Base-by-base conservation (phyloP, 1,140 invertebrate genomes). In the Geopemphigus sp. region DNA sequence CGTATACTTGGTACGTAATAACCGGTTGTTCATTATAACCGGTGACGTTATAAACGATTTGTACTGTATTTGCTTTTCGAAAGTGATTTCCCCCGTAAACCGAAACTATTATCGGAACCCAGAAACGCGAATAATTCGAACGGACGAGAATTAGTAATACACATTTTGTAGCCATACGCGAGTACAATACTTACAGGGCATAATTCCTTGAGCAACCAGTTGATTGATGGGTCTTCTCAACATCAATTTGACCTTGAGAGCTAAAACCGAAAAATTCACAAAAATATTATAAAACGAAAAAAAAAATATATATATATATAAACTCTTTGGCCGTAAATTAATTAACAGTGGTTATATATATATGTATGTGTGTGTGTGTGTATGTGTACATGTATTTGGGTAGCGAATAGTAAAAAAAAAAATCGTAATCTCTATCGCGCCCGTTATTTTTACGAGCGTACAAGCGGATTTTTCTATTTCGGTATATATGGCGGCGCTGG, bases 161-260 rank as follows among this genome's bases (percentile, higher is more conserved):
- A n/a, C n/a, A n/a, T n/a, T n/a, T n/a, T n/a, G n/a, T n/a, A n/a
- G n/a, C n/a, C n/a, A n/a, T n/a, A n/a, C n/a, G n/a, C 32, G 3
- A 39, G 32, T 39, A 39, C 3, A 39, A 66, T 84, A 97, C 96
- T 97, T 91, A 98, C 97, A 93, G 86, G 97, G 96, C 91, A 98
- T 95, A 84, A 98, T 98, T 86, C 96, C 97, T 89, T 98, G 95
- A 82, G 94, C 95, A 82, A 98, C 95, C 81, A 98, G 89, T 87
- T 98, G 95, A 87, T 94, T 95, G 83, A 97, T 92, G 64, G 97
- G 95, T 84, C 95, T 89, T 85, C 96, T 89, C 86, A 97, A 90
- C 93, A 97, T 94, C 86, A 98, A 88, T 88, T 98, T 98, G 85
- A 97, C 92, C 89, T 98, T 98, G 83, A 98, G 89, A 83, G 95